phyloP scores from a whole-genome alignment of 2,797 vertebrate genomes.

The Orientallactaga sibirica region DNA sequence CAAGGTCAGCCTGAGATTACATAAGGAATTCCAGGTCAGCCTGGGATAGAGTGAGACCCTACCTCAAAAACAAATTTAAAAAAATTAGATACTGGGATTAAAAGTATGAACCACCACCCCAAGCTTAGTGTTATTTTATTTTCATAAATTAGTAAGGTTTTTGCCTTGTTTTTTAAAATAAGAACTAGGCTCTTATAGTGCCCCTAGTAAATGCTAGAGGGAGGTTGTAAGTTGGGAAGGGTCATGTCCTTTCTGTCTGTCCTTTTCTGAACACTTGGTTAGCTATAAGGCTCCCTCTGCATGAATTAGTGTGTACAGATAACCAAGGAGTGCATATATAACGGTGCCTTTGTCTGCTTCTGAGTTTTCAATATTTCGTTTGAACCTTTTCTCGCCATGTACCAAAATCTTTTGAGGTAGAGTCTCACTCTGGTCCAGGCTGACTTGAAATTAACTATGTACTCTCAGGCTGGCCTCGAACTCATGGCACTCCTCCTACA shows the following conservation, averaged over 20 bases:
- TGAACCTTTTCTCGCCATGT: background rate
- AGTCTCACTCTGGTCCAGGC: background rate
- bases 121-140: background rate
- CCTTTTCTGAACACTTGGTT: background rate
- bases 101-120: too few relatives aligned
- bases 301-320: background rate
- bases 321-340: accelerated
- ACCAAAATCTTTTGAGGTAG: background rate
- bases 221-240: accelerated
- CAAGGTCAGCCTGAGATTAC: too few relatives aligned
- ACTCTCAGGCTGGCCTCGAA: too few relatives aligned
- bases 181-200: accelerated
- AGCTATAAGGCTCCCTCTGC: background rate
- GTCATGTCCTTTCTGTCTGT: accelerated
- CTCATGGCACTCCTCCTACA: background rate
- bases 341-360: background rate
- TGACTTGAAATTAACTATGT: background rate
- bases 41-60: too few relatives aligned
- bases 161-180: background rate
- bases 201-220: accelerated
- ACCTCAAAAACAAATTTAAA: too few relatives aligned
- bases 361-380: accelerated
- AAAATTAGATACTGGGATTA: too few relatives aligned
- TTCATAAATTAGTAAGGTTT: background rate
- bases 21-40: too few relatives aligned